phyloP scores from a whole-genome alignment of 53 echinoderm and acorn worm species.

The Holothuria leucospilota region DNA sequence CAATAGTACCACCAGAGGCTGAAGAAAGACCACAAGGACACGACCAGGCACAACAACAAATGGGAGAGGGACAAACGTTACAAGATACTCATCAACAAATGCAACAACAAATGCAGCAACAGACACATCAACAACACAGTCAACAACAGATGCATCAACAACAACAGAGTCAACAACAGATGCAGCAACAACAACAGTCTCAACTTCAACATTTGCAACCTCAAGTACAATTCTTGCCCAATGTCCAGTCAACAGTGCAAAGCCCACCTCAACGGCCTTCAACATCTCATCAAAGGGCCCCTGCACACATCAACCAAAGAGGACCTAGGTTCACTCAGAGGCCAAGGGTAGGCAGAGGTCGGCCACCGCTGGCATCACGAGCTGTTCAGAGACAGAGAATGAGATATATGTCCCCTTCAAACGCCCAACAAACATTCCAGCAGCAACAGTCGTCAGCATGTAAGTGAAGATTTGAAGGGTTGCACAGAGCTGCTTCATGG shows the following conservation, averaged over 20 bases:
- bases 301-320: background rate
- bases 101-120: constrained; percentile 18
- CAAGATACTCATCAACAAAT: background rate
- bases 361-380: too few species aligned
- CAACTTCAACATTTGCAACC: background rate
- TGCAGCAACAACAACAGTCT: background rate
- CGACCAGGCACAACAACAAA: background rate
- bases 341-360: constrained; percentile 15
- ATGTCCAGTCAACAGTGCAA: constrained; percentile 19
- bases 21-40: constrained; percentile 19
- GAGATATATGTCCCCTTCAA: constrained; percentile 5
- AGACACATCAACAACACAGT: too few species aligned
- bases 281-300: background rate
- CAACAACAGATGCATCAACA: constrained; percentile 20
- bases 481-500: too few species aligned
- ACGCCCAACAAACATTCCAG: constrained; percentile 14
- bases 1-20: constrained; percentile 9
- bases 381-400: constrained; percentile 23
- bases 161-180: constrained; percentile 9
- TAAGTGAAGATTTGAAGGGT: background rate
- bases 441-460: constrained; percentile 5
- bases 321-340: constrained; percentile 17
- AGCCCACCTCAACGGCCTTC: too few species aligned
- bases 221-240: constrained; percentile 30
- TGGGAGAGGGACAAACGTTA: too few species aligned